Percentiles rank a stretch among this genome's conserved stretches.
phyloP scores from a whole-genome alignment of 2,888 invertebrate genomes.

The Eremobia ochroleuca region DNA sequence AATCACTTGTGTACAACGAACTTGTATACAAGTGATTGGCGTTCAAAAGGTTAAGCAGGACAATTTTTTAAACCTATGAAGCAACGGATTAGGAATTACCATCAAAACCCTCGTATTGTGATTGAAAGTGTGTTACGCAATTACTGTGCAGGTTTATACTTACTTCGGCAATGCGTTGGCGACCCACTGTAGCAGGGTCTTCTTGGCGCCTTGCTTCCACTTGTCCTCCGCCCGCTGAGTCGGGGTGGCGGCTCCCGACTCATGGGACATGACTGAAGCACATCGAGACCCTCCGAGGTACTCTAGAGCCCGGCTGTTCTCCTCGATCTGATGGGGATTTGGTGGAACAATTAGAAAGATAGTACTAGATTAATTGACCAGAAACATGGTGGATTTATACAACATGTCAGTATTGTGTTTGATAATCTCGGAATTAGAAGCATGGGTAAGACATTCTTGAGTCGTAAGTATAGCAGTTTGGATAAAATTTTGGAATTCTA shows the following conservation, averaged over 20 bases:
- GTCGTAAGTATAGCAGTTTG: constrained; percentile 26
- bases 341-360: background rate
- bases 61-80: background rate
- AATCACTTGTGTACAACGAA: no score
- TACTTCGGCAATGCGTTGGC: constrained; percentile 95
- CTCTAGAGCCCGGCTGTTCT: constrained; percentile 97
- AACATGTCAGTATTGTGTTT: background rate
- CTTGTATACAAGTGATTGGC: no score
- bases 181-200: constrained; percentile 98
- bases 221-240: constrained; percentile 91
- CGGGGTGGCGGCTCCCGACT: constrained; percentile 94
- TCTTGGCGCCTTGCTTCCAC: constrained; percentile 97
- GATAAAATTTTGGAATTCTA: background rate
- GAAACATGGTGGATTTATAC: background rate
- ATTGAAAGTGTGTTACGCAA: background rate
- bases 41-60: no score
- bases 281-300: constrained; percentile 95
- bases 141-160: constrained; percentile 52
- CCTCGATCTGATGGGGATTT: constrained; percentile 94
- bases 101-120: background rate
- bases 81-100: background rate
- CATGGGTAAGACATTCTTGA: constrained; percentile 6
- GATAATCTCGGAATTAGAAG: constrained; percentile 11
- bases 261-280: constrained; percentile 95
- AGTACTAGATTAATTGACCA: background rate